Evolutionary conservation across 2,113 vertebrate species (phyloP).

Genomic region (Uria lomvia): DNA sequence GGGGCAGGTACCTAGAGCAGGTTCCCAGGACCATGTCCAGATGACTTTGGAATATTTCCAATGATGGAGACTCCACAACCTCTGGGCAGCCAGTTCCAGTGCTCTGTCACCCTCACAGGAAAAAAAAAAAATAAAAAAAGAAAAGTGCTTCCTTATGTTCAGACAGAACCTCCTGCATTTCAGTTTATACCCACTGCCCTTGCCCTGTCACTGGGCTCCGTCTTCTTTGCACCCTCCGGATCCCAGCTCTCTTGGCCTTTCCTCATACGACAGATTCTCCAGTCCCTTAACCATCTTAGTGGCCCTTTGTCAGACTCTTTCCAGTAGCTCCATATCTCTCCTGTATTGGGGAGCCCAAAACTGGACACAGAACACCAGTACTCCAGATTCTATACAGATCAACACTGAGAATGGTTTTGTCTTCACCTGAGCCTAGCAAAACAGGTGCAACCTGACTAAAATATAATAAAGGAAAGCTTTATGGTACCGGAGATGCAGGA

Average conservation of each 20-base stretch:
- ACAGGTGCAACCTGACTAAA: neutral
- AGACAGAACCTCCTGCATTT: neutral
- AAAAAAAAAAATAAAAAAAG: neutral
- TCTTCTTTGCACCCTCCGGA: neutral
- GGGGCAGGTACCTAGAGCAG: neutral
- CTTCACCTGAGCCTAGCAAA: neutral
- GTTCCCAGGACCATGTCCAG: neutral
- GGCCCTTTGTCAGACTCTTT: neutral
- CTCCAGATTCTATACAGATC: neutral
- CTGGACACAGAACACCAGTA: neutral
- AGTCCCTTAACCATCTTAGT: neutral
- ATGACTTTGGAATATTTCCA: neutral
- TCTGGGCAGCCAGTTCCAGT: neutral
- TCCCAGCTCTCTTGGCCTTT: neutral
- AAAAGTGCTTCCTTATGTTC: neutral
- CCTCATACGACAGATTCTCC: neutral
- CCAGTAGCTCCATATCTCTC: neutral
- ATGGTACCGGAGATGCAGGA: neutral
- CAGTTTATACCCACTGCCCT: neutral
- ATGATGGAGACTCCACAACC: neutral
- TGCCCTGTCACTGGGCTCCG: neutral
- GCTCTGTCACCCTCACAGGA: neutral
- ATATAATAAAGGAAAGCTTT: neutral
- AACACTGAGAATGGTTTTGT: neutral
- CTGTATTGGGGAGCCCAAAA: neutral